Percentiles rank a stretch among this genome's conserved stretches.
phyloP scores from a whole-genome alignment of 2,113 vertebrate genomes.

The Pseudopipra pipra region DNA sequence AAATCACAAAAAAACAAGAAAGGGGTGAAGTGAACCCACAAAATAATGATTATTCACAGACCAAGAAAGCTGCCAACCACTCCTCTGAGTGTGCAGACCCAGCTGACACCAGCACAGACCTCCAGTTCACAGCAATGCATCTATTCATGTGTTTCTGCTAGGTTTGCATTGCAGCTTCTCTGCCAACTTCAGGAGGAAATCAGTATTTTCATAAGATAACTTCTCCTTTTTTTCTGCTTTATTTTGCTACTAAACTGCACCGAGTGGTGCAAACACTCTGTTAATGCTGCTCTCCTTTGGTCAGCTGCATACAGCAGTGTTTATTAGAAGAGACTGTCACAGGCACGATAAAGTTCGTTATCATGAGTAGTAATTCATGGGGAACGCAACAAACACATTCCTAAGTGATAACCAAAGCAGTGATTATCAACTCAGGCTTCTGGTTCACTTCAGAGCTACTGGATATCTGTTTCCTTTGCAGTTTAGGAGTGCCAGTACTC shows the following conservation, averaged over 20 bases:
- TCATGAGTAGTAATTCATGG: background rate
- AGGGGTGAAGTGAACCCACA: background rate
- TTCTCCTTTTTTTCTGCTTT: background rate
- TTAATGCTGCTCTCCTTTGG: background rate
- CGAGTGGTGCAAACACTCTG: background rate
- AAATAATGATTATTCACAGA: background rate
- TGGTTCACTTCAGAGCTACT: background rate
- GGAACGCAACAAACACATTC: background rate
- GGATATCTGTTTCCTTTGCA: background rate
- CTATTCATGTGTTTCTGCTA: background rate
- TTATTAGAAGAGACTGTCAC: background rate
- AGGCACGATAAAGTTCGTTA: accelerated
- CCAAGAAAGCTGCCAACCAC: background rate
- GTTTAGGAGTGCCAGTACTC: background rate
- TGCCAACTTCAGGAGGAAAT: background rate
- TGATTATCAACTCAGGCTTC: background rate
- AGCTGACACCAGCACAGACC: background rate
- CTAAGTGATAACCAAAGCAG: accelerated
- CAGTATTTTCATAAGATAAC: background rate
- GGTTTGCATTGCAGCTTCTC: background rate
- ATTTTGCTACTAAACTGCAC: background rate
- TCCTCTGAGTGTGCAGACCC: background rate
- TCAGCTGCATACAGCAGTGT: background rate
- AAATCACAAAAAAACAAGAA: background rate
- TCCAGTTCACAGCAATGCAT: accelerated